Evolutionary conservation across 2,888 invertebrate genomes (phyloP).

Genomic region (Rotaria magnacalcarata): DNA sequence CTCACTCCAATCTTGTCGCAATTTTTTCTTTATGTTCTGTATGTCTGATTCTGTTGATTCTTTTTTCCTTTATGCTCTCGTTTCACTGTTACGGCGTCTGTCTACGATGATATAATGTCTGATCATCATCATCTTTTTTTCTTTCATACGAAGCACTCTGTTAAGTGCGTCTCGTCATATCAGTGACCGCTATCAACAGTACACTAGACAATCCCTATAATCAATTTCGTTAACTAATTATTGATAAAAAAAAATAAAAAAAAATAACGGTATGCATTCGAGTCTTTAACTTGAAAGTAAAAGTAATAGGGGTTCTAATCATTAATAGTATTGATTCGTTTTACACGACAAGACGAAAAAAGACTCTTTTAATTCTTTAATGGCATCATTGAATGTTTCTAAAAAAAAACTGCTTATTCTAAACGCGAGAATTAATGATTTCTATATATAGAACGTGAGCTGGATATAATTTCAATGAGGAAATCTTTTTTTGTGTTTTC

Average conservation of each 20-base stretch:
- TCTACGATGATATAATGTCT: conserved; percentile 10
- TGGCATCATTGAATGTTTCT: too few species aligned
- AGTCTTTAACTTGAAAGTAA: too few species aligned
- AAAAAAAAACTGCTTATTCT: too few species aligned
- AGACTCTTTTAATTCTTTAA: too few species aligned
- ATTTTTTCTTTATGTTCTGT: neutral
- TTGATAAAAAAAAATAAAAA: neutral
- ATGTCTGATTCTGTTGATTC: neutral
- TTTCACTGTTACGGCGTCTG: neutral
- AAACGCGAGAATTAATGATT: too few species aligned
- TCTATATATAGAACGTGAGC: too few species aligned
- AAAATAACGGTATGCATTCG: neutral
- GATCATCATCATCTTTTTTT: neutral
- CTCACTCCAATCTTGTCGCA: neutral
- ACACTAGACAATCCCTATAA: neutral
- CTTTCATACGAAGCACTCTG: neutral
- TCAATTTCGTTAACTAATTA: neutral
- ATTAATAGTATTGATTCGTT: too few species aligned
- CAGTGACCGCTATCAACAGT: neutral
- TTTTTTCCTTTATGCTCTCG: neutral
- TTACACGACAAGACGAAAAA: too few species aligned
- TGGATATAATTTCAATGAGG: too few species aligned
- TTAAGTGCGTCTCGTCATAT: neutral
- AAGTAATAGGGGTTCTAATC: too few species aligned
- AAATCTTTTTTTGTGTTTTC: too few species aligned